Percentiles rank a stretch among this genome's conserved stretches.
These are phyloP conservation scores for Tribolium castaneum DNA, from an alignment of 1,140 invertebrate species.

Conservation along the genomic window DNA sequence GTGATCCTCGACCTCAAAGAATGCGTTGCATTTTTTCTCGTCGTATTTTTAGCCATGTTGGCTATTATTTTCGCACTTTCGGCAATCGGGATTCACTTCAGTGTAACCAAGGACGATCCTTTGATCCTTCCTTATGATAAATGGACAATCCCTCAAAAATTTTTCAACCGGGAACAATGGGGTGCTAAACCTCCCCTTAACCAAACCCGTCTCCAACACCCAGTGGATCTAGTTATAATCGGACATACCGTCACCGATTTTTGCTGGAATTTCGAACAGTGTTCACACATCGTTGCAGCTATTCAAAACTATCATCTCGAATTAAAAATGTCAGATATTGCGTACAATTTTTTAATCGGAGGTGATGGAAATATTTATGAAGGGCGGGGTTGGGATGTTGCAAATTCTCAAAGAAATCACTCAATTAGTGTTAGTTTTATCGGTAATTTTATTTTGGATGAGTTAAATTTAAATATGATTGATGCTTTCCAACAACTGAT, in stretches of 20 bases:
- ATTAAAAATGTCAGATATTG: slow-evolving; percentile 62
- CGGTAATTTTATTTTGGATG: slow-evolving; percentile 63
- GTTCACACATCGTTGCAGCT: slow-evolving; percentile 62
- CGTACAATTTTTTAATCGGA: slow-evolving; percentile 77
- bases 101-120: background rate
- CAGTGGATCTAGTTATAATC: slow-evolving; percentile 60
- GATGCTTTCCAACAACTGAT: slow-evolving; percentile 61
- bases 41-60: background rate
- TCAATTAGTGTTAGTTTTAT: slow-evolving; percentile 65
- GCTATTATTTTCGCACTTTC: background rate
- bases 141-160: background rate
- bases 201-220: background rate
- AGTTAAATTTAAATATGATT: slow-evolving; percentile 60
- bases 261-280: slow-evolving; percentile 58
- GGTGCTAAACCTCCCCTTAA: background rate
- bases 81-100: background rate
- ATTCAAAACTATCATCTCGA: slow-evolving; percentile 63
- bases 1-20: background rate
- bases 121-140: background rate
- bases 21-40: background rate
- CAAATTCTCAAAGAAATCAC: slow-evolving; percentile 58
- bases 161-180: background rate
- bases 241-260: slow-evolving; percentile 63
- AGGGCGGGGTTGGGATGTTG: slow-evolving; percentile 70
- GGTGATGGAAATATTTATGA: slow-evolving; percentile 75